Percentiles rank a stretch among this genome's conserved stretches.
Evolutionary conservation across 2,113 vertebrate genomes (phyloP).

Genomic region (Oreotrochilus melanogaster): DNA sequence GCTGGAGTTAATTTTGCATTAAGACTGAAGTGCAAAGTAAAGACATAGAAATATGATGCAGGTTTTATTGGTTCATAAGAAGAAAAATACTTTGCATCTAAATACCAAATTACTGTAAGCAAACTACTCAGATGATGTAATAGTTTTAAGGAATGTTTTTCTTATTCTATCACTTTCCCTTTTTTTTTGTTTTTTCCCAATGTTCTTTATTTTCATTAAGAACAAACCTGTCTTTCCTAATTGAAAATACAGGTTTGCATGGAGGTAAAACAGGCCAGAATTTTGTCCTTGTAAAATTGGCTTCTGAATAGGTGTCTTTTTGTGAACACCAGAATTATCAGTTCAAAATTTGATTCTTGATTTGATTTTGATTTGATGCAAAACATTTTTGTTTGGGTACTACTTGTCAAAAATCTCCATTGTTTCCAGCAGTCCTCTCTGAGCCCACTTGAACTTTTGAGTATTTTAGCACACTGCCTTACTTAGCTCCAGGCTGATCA

Average conservation of each 20-base stretch:
- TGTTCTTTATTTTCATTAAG: background rate
- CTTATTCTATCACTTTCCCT: background rate
- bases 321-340: background rate
- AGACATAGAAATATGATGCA: background rate
- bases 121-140: background rate
- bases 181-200: background rate
- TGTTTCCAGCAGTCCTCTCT: background rate
- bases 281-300: background rate
- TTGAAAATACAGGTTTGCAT: background rate
- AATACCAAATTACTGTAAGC: background rate
- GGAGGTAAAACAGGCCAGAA: background rate
- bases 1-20: constrained; percentile 47
- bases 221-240: background rate
- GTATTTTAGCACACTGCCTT: background rate
- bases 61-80: background rate
- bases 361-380: too few relatives aligned
- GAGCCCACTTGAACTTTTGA: background rate
- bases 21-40: background rate
- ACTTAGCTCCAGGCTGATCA: background rate
- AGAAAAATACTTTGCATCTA: background rate
- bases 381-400: background rate
- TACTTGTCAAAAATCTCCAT: background rate
- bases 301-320: background rate
- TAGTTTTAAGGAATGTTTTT: background rate
- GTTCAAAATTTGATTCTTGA: background rate